Percentiles rank a stretch among this genome's conserved stretches.
Conservation (phyloP, 53 echinoderm and acorn worm species). For the Patiria pectinifera region DNA sequence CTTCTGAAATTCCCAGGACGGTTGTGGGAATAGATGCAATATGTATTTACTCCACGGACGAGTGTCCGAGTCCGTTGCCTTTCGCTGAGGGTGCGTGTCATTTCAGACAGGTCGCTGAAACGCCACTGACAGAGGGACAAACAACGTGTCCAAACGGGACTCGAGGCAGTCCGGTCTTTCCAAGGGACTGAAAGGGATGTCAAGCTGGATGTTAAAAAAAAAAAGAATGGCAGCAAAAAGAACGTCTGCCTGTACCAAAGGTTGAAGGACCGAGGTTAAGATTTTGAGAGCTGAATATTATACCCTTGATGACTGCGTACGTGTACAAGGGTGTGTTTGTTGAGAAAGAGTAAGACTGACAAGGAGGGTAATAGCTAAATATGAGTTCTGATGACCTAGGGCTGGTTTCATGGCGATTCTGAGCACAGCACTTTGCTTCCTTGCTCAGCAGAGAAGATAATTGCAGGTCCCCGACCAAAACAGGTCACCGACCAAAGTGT, state of each 20-base stretch:
- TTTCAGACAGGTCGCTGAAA: slow-evolving; percentile 7
- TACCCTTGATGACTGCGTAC: too few species aligned
- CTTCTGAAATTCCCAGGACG: neutral
- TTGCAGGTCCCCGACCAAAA: too few species aligned
- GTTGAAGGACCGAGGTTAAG: neutral
- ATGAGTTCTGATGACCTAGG: too few species aligned
- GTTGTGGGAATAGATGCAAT: neutral
- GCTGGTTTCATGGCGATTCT: too few species aligned
- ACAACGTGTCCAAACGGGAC: neutral
- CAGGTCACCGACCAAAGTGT: too few species aligned
- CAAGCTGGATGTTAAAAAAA: neutral
- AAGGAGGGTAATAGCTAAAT: too few species aligned
- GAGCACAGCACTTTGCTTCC: too few species aligned
- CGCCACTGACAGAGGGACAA: neutral
- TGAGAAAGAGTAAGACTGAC: too few species aligned
- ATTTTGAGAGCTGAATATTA: neutral
- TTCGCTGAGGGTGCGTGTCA: neutral
- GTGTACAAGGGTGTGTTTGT: too few species aligned
- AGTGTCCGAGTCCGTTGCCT: neutral
- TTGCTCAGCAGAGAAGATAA: too few species aligned
- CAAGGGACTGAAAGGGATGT: neutral
- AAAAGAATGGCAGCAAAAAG: neutral
- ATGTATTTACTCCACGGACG: neutral
- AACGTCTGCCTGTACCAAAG: neutral
- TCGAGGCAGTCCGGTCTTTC: neutral